A percentile compares a stretch with the other conserved stretches of the same genome.
These are phyloP conservation scores for Halyomorpha halys DNA, from an alignment of 1,140 invertebrate genomes.

Conservation along the genomic window DNA sequence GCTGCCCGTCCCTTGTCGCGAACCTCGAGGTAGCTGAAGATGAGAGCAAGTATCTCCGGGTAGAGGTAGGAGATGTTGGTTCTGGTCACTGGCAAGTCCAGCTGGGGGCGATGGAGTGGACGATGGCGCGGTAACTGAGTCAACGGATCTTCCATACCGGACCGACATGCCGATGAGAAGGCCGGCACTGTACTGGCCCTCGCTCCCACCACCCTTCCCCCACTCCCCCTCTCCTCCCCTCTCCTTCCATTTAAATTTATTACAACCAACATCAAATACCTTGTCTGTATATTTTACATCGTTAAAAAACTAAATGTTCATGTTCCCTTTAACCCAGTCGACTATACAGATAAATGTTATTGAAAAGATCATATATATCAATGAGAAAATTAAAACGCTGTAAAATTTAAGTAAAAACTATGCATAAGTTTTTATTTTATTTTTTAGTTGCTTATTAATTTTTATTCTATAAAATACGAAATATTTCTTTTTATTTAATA, in stretches of 20 bases:
- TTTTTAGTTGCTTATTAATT: too few species aligned
- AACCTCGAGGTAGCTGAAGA: constrained; percentile 82
- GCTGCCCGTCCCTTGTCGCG: constrained; percentile 74
- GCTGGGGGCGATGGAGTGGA: constrained; percentile 43
- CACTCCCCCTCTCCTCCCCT: background rate
- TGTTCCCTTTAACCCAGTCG: too few species aligned
- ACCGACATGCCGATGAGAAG: background rate
- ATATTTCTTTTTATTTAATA: too few species aligned
- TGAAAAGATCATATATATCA: too few species aligned
- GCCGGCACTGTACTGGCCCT: background rate
- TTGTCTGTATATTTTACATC: too few species aligned
- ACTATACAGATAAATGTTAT: too few species aligned
- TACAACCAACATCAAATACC: too few species aligned
- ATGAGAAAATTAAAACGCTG: too few species aligned
- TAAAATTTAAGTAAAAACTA: too few species aligned
- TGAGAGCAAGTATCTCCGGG: constrained; percentile 82
- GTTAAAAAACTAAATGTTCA: too few species aligned
- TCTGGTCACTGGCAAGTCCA: constrained; percentile 40
- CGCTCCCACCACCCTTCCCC: background rate
- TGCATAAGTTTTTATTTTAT: too few species aligned
- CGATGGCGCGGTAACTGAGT: constrained; percentile 31
- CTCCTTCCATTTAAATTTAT: background rate
- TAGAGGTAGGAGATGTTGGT: constrained; percentile 81
- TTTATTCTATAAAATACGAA: too few species aligned
- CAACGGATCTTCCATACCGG: constrained; percentile 14